These are phyloP conservation scores for Lophius americanus DNA, from an alignment of 2,797 vertebrate species.

Conservation along the genomic window DNA sequence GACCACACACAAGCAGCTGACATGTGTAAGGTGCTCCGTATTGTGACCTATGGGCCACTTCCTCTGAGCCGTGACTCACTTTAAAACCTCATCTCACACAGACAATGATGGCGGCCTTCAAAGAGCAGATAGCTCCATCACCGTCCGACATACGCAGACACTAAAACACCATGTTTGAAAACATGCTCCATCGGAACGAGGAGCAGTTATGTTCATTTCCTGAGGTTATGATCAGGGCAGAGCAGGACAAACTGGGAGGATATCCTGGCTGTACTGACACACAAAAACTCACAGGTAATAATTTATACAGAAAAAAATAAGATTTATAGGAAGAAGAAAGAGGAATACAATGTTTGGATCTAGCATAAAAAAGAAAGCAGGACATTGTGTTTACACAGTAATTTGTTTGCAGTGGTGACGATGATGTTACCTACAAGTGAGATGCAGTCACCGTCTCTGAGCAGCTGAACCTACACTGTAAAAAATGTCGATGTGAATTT, in stretches of 20 bases:
- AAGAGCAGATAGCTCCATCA: slow-evolving; percentile 12
- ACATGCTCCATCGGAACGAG: slow-evolving; percentile 54
- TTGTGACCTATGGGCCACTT: slow-evolving; percentile 43
- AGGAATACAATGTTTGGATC: background rate
- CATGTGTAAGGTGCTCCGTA: slow-evolving; percentile 14
- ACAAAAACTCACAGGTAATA: slow-evolving; percentile 53
- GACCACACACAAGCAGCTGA: slow-evolving; percentile 34
- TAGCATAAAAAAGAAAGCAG: background rate
- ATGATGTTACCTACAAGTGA: background rate
- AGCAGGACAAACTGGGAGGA: slow-evolving; percentile 58
- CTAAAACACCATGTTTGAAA: slow-evolving; percentile 21
- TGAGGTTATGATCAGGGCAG: slow-evolving; percentile 48
- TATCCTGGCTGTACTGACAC: slow-evolving; percentile 53
- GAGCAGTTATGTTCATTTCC: slow-evolving; percentile 77
- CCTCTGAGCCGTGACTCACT: slow-evolving; percentile 39
- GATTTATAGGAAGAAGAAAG: too few species aligned
- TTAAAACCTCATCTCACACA: slow-evolving; percentile 31
- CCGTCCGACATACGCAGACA: slow-evolving; percentile 9
- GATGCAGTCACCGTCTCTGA: background rate
- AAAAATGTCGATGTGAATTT: too few species aligned
- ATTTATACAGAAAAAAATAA: background rate
- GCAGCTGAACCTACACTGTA: background rate
- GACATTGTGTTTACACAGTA: background rate
- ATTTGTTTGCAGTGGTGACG: slow-evolving; percentile 4
- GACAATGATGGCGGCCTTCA: slow-evolving; percentile 40